Evolutionary conservation across 2,888 invertebrate species (phyloP).

Genomic region (Amiota communis): DNA sequence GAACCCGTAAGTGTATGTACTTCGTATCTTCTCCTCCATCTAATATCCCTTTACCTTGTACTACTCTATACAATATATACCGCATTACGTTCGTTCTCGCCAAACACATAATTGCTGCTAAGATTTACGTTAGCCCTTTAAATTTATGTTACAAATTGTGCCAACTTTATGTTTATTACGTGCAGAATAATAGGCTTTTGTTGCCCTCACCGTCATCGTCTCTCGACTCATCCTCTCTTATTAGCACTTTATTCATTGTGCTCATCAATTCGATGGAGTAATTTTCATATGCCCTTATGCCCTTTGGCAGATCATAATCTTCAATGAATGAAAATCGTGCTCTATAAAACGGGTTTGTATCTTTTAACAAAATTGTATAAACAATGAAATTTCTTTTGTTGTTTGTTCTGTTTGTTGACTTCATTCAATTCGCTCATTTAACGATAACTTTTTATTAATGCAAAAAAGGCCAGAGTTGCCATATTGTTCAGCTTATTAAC

Average conservation of each 20-base stretch:
- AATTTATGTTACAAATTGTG: constrained; percentile 65
- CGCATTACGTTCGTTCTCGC: constrained; percentile 36
- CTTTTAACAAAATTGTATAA: constrained; percentile 52
- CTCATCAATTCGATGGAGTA: constrained; percentile 9
- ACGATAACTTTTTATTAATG: constrained; percentile 42
- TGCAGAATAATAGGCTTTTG: constrained; percentile 64
- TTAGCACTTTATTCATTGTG: constrained; percentile 29
- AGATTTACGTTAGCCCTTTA: constrained; percentile 63
- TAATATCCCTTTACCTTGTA: constrained; percentile 36
- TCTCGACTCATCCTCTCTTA: constrained; percentile 19
- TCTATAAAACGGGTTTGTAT: constrained; percentile 48
- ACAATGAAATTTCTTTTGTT: constrained; percentile 56
- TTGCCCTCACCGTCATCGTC: constrained; percentile 35
- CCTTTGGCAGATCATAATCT: constrained; percentile 10
- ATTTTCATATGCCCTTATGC: constrained; percentile 7
- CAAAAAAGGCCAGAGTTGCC: constrained; percentile 25
- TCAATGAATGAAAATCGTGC: constrained; percentile 16
- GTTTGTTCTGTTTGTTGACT: constrained; percentile 38
- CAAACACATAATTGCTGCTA: constrained; percentile 64
- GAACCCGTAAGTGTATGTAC: constrained; percentile 42
- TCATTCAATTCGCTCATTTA: constrained; percentile 44
- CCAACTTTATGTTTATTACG: constrained; percentile 65
- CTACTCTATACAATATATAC: constrained; percentile 21
- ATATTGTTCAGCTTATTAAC: constrained; percentile 53
- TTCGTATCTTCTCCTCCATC: too few relatives aligned